A percentile compares a stretch with the other conserved stretches of the same genome.
Conservation (phyloP, 2,113 vertebrate species). For the Macaca nemestrina region DNA sequence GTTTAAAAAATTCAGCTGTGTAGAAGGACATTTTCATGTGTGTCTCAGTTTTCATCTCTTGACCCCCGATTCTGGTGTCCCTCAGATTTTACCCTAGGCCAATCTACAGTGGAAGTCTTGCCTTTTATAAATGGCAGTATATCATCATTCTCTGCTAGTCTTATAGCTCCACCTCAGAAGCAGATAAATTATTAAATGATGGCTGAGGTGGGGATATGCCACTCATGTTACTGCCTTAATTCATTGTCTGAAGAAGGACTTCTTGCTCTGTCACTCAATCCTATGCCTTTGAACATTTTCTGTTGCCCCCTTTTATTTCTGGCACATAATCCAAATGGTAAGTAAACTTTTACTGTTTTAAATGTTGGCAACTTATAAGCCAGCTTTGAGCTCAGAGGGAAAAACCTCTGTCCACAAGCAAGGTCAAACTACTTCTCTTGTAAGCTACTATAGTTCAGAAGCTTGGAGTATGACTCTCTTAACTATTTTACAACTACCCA, state of each 20-base stretch:
- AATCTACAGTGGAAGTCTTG: neutral
- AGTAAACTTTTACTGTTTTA: neutral
- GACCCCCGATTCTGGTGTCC: neutral
- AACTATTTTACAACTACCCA: neutral
- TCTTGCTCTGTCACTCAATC: neutral
- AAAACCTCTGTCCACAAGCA: neutral
- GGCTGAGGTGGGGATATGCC: neutral
- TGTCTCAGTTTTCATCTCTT: neutral
- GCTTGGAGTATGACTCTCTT: neutral
- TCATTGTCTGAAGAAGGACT: neutral
- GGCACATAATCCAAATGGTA: neutral
- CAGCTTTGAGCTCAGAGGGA: neutral
- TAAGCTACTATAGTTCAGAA: neutral
- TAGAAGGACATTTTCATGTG: neutral
- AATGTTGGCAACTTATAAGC: neutral
- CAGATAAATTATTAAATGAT: neutral
- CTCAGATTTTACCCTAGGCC: neutral
- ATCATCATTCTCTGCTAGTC: neutral
- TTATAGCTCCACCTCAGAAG: neutral
- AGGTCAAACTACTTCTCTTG: neutral
- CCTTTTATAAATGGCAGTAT: neutral
- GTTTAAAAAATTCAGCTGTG: neutral
- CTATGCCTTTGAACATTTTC: neutral
- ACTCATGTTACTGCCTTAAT: neutral
- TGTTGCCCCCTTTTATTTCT: neutral